These are phyloP conservation scores for Phasianus colchicus DNA, from an alignment of 2,113 vertebrate genomes.

Conservation along the genomic window DNA sequence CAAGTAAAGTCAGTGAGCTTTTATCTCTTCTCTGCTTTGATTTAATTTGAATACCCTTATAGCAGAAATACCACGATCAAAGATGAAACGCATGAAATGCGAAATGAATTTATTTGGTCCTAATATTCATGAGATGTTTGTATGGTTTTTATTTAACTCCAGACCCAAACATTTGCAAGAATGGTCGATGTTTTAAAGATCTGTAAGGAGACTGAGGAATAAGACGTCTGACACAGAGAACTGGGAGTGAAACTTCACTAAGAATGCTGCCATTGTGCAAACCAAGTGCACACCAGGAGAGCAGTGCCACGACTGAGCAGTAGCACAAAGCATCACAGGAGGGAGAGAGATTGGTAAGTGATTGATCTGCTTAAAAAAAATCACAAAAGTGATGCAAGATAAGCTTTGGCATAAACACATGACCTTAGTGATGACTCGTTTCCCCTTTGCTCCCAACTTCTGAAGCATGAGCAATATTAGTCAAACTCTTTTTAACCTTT, in stretches of 20 bases:
- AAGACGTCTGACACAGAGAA: not conserved
- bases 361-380: not conserved
- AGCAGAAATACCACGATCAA: conserved; percentile 31
- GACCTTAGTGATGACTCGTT: not conserved
- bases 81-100: not conserved
- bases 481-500: not conserved
- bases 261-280: too few species aligned
- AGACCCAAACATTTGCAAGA: not conserved
- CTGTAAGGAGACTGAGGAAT: not conserved
- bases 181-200: not conserved
- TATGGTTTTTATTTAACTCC: not conserved
- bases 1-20: conserved; percentile 16
- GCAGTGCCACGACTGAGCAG: not conserved
- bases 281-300: not conserved
- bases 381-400: not conserved
- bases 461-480: not conserved
- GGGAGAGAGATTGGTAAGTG: not conserved
- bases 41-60: conserved; percentile 38
- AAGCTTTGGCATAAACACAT: not conserved
- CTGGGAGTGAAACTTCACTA: not conserved
- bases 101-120: not conserved
- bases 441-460: not conserved
- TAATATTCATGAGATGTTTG: not conserved
- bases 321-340: not conserved
- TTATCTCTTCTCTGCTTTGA: conserved; percentile 48